These are phyloP conservation scores for Dreissena polymorpha DNA, from an alignment of 1,140 invertebrate genomes.

Conservation along the genomic window DNA sequence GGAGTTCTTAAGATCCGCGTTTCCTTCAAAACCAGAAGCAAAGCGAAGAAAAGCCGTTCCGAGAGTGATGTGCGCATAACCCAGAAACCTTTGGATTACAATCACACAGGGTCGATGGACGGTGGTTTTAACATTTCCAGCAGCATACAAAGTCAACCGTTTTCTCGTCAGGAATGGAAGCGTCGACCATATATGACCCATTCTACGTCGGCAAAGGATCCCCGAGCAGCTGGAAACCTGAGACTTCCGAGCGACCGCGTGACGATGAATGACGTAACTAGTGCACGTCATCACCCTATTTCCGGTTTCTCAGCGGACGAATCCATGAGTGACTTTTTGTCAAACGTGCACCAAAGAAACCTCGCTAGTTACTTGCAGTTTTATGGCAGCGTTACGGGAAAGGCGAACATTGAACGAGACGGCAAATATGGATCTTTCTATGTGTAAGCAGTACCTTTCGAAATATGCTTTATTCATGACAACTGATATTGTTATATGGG, in stretches of 20 bases:
- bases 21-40: neutral
- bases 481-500: too few species aligned
- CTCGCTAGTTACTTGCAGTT: conserved; percentile 27
- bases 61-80: conserved; percentile 19
- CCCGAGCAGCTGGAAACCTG: neutral
- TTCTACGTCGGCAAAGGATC: conserved; percentile 20
- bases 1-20: conserved; percentile 1
- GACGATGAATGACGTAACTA: conserved; percentile 1
- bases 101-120: conserved; percentile 1
- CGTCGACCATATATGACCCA: conserved; percentile 32
- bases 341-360: conserved; percentile 43
- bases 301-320: conserved; percentile 34
- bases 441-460: too few species aligned
- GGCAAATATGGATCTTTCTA: too few species aligned
- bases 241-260: conserved; percentile 43
- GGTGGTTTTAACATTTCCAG: neutral
- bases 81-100: neutral
- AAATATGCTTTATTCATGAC: too few species aligned
- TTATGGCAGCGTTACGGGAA: conserved; percentile 37
- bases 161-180: conserved; percentile 23
- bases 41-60: conserved; percentile 9
- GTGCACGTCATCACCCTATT: conserved; percentile 15
- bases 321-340: conserved; percentile 50
- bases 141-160: neutral
- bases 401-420: too few species aligned